phyloP scores from a whole-genome alignment of 1,140 invertebrate species.

The Paralvinella palmiformis region DNA sequence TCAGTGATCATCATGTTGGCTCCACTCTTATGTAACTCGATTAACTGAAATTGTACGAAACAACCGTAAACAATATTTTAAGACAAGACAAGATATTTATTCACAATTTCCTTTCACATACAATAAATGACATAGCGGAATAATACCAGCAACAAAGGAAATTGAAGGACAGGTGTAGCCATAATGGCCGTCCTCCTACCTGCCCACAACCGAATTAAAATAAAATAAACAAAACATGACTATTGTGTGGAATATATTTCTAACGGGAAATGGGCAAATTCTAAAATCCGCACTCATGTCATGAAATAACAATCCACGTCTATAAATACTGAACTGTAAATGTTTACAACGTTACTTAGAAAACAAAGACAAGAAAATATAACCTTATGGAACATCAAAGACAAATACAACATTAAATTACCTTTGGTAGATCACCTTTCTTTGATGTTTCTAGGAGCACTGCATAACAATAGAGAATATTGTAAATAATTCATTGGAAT shows the following conservation, averaged over 20 bases:
- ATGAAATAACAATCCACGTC: background rate
- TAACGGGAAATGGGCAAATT: background rate
- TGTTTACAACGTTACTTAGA: no score
- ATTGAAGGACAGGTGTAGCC: no score
- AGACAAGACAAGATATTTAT: no score
- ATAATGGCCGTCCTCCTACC: no score
- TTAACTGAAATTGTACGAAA: no score
- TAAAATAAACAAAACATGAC: no score
- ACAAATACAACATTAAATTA: constrained; percentile 39
- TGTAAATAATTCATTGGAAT: background rate
- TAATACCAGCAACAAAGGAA: no score
- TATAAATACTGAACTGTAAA: no score
- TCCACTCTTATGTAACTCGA: constrained; percentile 73
- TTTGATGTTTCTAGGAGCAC: constrained; percentile 73
- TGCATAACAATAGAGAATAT: constrained; percentile 25
- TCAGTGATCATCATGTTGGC: constrained; percentile 81
- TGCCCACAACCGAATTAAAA: no score
- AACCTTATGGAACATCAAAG: background rate
- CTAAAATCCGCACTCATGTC: background rate
- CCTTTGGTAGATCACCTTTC: constrained; percentile 64
- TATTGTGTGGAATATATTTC: constrained; percentile 4
- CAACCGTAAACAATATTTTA: constrained; percentile 8
- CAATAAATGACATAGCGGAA: no score
- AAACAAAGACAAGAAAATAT: background rate
- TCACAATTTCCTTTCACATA: no score